These are phyloP conservation scores for Heliconius ismenius DNA, from an alignment of 2,888 invertebrate species.

Conservation along the genomic window DNA sequence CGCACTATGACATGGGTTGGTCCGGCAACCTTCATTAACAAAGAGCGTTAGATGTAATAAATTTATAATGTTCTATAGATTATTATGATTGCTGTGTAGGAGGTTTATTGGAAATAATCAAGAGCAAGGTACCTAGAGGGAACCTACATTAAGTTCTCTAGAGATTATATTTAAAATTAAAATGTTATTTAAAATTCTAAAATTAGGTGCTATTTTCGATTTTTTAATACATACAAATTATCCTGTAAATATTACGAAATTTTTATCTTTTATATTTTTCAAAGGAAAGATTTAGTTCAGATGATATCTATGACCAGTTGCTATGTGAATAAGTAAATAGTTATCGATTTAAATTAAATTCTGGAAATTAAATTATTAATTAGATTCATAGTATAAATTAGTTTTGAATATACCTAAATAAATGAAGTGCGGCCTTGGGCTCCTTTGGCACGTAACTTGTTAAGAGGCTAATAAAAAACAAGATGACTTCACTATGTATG, in stretches of 20 bases:
- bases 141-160: no score
- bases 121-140: no score
- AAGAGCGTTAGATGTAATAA: constrained; percentile 30
- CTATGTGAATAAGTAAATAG: background rate
- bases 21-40: constrained; percentile 41
- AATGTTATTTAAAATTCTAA: no score
- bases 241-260: no score
- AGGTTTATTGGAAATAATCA: background rate
- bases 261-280: background rate
- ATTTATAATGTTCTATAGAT: constrained; percentile 1
- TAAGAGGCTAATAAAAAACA: background rate
- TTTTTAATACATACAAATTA: no score
- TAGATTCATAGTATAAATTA: background rate
- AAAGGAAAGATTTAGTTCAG: background rate
- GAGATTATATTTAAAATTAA: no score
- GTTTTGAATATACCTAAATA: background rate
- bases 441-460: background rate
- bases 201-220: no score
- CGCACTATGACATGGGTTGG: constrained; percentile 36
- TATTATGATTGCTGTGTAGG: background rate
- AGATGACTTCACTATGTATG: background rate
- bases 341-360: background rate
- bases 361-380: background rate
- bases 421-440: background rate
- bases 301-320: background rate